A percentile compares a stretch with the other conserved stretches of the same genome.
phyloP scores from a whole-genome alignment of 53 echinoderm and acorn worm species.

The Echinarachnius parma region DNA sequence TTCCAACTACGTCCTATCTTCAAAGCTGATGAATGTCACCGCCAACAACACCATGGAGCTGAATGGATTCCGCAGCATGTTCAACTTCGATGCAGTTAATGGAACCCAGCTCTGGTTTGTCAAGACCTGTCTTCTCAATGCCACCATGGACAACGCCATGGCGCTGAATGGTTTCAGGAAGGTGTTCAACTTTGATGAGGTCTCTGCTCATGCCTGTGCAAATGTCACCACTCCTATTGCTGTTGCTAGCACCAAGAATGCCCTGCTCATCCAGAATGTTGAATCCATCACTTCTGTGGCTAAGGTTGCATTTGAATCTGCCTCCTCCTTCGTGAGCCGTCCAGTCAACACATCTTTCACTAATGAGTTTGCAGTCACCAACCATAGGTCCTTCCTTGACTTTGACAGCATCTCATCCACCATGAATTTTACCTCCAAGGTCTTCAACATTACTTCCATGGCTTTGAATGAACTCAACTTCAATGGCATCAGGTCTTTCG shows the following conservation, averaged over 20 bases:
- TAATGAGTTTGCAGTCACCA: constrained; percentile 44
- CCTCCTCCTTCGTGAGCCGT: constrained; percentile 29
- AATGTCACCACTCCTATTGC: constrained; percentile 51
- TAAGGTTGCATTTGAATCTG: constrained; percentile 11
- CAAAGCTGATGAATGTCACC: constrained; percentile 67
- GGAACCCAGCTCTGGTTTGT: constrained; percentile 59
- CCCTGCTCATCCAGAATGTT: constrained; percentile 14
- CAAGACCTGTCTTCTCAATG: constrained; percentile 31
- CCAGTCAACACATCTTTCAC: constrained; percentile 53
- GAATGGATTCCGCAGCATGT: constrained; percentile 58
- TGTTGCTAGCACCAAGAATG: constrained; percentile 36
- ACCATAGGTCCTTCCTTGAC: constrained; percentile 43
- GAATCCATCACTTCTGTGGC: constrained; percentile 5
- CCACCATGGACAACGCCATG: constrained; percentile 32
- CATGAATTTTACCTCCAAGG: constrained; percentile 28
- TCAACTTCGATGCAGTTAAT: constrained; percentile 62
- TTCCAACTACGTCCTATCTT: constrained; percentile 41
- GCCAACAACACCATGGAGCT: constrained; percentile 55
- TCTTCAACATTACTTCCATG: constrained; percentile 22
- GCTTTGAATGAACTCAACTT: constrained; percentile 21
- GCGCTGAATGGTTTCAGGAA: constrained; percentile 40
- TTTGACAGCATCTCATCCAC: constrained; percentile 59
- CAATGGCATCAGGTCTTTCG: constrained; percentile 19
- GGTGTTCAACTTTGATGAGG: constrained; percentile 50
- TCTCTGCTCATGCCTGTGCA: constrained; percentile 47